These are phyloP conservation scores for Callionymus lyra DNA, from an alignment of 2,113 vertebrate genomes.

Conservation along the genomic window DNA sequence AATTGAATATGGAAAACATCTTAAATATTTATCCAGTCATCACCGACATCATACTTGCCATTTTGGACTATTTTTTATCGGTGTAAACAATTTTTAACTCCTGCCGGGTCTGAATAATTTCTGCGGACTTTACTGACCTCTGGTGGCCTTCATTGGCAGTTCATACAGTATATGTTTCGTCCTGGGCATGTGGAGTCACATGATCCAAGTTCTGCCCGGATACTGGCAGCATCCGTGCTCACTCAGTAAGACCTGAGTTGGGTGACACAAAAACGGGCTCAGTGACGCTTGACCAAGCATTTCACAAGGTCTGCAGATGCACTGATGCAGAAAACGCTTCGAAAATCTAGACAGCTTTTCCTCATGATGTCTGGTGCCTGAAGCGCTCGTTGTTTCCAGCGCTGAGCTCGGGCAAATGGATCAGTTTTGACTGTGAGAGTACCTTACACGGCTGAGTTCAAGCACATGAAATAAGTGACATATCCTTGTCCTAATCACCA, in stretches of 20 bases:
- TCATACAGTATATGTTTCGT: background rate
- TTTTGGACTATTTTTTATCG: too few species aligned
- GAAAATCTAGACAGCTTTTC: background rate
- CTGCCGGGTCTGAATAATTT: too few species aligned
- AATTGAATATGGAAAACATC: too few species aligned
- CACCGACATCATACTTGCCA: too few species aligned
- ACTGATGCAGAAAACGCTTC: slow-evolving; percentile 8
- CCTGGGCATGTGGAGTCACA: slow-evolving; percentile 20
- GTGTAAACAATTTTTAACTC: too few species aligned
- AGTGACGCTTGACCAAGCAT: slow-evolving; percentile 13
- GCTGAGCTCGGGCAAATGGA: too few species aligned
- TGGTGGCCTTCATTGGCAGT: slow-evolving; percentile 21
- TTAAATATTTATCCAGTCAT: too few species aligned
- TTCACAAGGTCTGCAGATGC: slow-evolving; percentile 12
- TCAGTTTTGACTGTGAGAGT: background rate
- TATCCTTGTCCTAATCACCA: background rate
- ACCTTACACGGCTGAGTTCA: background rate
- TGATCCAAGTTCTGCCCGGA: slow-evolving; percentile 50
- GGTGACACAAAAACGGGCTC: slow-evolving; percentile 8
- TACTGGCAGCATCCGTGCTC: slow-evolving; percentile 25
- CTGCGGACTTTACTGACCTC: slow-evolving; percentile 48
- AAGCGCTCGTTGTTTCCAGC: background rate
- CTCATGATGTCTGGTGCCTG: background rate
- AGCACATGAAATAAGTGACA: background rate
- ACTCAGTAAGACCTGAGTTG: slow-evolving; percentile 17